Evolutionary conservation across 1,140 invertebrate species (phyloP).

Genomic region (Physella acuta): DNA sequence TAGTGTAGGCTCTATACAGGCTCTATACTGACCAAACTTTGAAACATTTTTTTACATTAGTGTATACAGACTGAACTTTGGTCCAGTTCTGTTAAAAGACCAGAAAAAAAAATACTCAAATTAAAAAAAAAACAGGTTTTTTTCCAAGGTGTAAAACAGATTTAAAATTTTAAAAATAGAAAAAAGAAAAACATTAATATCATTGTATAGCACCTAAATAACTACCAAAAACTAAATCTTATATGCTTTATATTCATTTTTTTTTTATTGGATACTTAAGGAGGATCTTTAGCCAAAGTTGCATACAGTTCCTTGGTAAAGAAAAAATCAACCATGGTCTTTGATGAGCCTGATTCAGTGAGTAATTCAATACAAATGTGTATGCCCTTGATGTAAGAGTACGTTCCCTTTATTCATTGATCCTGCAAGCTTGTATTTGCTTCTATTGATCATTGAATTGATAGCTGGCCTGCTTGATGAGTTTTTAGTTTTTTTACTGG

Average conservation of each 20-base stretch:
- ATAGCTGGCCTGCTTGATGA: neutral
- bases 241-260: no score
- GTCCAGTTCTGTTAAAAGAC: no score
- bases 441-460: neutral
- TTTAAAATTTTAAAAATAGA: no score
- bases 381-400: no score
- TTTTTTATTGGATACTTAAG: constrained; percentile 48
- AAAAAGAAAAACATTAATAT: no score
- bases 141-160: no score
- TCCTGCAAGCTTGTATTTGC: no score
- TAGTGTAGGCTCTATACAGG: neutral
- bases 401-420: no score
- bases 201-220: no score
- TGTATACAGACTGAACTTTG: neutral
- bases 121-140: no score
- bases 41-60: neutral
- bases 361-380: constrained; percentile 27
- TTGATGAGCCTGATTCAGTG: constrained; percentile 43
- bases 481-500: neutral
- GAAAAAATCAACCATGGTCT: constrained; percentile 67
- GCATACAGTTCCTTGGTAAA: constrained; percentile 74
- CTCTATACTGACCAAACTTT: neutral
- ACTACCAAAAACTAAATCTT: no score
- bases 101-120: no score
- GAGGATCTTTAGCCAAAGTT: constrained; percentile 74